phyloP scores from a whole-genome alignment of 2,888 invertebrate species.

The Cosmia trapezina region DNA sequence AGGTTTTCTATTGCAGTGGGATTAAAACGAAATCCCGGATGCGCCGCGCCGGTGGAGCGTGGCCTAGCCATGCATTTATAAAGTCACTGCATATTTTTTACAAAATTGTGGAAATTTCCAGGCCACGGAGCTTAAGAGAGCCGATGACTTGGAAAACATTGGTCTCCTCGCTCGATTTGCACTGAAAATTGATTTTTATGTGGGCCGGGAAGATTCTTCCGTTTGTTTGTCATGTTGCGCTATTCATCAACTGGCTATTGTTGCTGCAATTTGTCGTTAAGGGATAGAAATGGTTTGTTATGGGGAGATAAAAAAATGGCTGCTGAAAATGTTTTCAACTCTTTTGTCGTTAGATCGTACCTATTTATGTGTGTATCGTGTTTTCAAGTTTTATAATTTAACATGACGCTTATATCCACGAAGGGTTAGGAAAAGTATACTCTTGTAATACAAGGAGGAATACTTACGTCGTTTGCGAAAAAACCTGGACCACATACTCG shows the following conservation, averaged over 20 bases:
- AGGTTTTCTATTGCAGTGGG: conserved; percentile 57
- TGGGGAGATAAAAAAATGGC: neutral
- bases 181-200: conserved; percentile 89
- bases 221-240: conserved; percentile 48
- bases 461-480: conserved; percentile 28
- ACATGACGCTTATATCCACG: neutral
- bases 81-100: conserved; percentile 73
- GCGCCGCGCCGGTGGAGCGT: conserved; percentile 57
- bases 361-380: neutral
- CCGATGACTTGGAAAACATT: conserved; percentile 88
- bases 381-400: neutral
- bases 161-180: conserved; percentile 88
- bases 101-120: conserved; percentile 84
- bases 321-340: conserved; percentile 1
- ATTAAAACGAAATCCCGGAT: conserved; percentile 63
- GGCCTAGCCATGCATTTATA: conserved; percentile 69
- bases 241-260: conserved; percentile 42
- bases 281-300: conserved; percentile 32
- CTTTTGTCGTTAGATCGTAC: neutral
- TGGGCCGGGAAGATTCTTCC: conserved; percentile 68
- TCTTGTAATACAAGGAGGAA: conserved; percentile 28
- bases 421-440: neutral
- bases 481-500: conserved; percentile 31
- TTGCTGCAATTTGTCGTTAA: conserved; percentile 33
- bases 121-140: conserved; percentile 81